phyloP scores from a whole-genome alignment of 2,888 invertebrate species.

The Drosophila koepferae region DNA sequence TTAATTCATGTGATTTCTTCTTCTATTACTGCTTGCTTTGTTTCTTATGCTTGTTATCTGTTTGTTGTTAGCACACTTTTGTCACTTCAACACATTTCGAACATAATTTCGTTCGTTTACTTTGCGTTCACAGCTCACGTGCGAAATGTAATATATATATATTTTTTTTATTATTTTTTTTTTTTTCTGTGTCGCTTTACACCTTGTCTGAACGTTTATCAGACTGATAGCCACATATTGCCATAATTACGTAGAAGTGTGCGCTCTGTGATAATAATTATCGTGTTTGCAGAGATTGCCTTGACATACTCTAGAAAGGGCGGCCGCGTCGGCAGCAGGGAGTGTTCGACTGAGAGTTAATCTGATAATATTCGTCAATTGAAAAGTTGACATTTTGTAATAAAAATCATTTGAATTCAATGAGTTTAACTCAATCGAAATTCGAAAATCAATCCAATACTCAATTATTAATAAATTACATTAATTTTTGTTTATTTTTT shows the following conservation, averaged over 20 bases:
- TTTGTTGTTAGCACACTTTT: constrained; percentile 24
- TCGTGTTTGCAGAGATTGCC: constrained; percentile 9
- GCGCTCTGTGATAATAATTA: constrained; percentile 27
- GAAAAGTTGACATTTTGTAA: accelerated
- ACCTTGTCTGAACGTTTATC: constrained; percentile 28
- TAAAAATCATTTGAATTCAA: not conserved
- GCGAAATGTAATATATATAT: constrained; percentile 25
- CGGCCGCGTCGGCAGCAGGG: not conserved
- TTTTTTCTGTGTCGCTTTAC: constrained; percentile 13
- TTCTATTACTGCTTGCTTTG: not conserved
- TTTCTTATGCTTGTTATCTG: constrained; percentile 14
- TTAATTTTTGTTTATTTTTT: no score
- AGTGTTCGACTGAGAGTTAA: not conserved
- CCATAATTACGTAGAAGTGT: constrained; percentile 27
- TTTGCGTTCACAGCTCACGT: constrained; percentile 36
- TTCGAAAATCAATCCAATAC: not conserved
- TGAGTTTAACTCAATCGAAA: not conserved
- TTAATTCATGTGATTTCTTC: constrained; percentile 5
- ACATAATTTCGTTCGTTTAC: constrained; percentile 15
- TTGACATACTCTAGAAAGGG: not conserved
- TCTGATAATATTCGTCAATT: not conserved
- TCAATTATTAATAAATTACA: no score
- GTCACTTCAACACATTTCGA: constrained; percentile 19
- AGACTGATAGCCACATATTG: constrained; percentile 28
- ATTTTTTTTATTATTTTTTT: not conserved